Base-by-base conservation (phyloP, 2,113 vertebrate species). In the Oxyura jamaicensis region DNA sequence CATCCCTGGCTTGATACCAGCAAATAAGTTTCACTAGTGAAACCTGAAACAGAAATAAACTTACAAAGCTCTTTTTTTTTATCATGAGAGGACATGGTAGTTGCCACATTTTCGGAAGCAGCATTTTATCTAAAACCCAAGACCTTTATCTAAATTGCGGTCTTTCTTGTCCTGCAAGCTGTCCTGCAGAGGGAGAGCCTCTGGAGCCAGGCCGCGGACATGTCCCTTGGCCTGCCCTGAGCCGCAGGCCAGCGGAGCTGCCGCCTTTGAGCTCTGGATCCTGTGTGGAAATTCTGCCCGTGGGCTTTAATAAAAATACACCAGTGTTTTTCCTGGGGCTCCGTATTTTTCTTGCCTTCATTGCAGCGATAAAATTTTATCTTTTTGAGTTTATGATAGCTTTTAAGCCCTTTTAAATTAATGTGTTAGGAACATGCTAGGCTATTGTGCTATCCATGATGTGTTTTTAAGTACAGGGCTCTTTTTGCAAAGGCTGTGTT, bases 151-250 rank as follows among this genome's bases (percentile, higher is more conserved):
- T 53, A 17, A 14, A 63, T 65, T 39, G 9, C 14, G 33, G 12
- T 39, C 35, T 68, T 58, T 26, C 10, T 6, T 13, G 17, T 29
- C 59, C 66, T 50, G 14, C 20, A 22, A 68, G 31, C 35, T 68
- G 53, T 39, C 39, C 39, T 39, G 39, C 39, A 11, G 39, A 46
- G 46, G 46, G 46, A 46, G 46, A 55, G 26, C 52, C 52, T 55
- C n/a, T 1, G 1, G 12, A 65, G 41, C 41, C 31, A 11, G 59
- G 23, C 50, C 23, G 3, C 6, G 9, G 48, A 28, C 52, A 5
- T 0, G 0, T 39, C 55, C 25, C 48, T 46, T 2, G 31, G 36
- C 36, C 50, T 53, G 50, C 18, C 59, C 33, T 1, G 21, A 36
- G n/a, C 22, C 50, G 13, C 31, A 8, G 48, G 12, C 35, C 15